phyloP scores from a whole-genome alignment of 2,888 invertebrate species.

The Lagria hirta region DNA sequence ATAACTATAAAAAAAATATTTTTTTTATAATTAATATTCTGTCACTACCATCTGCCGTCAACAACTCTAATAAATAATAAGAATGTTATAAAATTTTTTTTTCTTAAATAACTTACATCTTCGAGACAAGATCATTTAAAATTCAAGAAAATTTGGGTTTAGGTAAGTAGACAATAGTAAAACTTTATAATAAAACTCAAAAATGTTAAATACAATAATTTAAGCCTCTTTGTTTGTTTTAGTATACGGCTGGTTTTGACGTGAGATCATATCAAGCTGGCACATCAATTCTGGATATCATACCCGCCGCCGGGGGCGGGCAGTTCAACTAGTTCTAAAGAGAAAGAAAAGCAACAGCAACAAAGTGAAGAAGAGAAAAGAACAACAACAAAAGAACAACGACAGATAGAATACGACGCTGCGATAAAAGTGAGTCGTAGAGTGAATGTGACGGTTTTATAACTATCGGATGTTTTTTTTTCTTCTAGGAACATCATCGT shows the following conservation, averaged over 20 bases:
- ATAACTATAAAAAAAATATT: no score
- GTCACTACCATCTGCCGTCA: no score
- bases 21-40: no score
- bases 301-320: constrained; percentile 79
- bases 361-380: constrained; percentile 56
- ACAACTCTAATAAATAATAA: no score
- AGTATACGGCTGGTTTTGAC: constrained; percentile 12
- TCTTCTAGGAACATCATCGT: constrained; percentile 57
- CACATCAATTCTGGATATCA: constrained; percentile 85
- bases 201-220: no score
- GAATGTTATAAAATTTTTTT: neutral
- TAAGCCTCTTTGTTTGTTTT: no score
- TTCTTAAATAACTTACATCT: neutral
- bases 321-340: constrained; percentile 62
- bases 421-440: constrained; percentile 58
- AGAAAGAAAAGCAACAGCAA: constrained; percentile 60
- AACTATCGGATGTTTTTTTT: constrained; percentile 10
- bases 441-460: neutral
- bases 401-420: constrained; percentile 64
- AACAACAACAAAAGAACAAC: constrained; percentile 58
- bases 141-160: constrained; percentile 25
- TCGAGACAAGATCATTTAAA: constrained; percentile 3
- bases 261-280: constrained; percentile 63
- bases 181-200: no score
- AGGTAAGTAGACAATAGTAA: neutral